phyloP scores from a whole-genome alignment of 2,797 vertebrate genomes.

The Danionella dracula region DNA sequence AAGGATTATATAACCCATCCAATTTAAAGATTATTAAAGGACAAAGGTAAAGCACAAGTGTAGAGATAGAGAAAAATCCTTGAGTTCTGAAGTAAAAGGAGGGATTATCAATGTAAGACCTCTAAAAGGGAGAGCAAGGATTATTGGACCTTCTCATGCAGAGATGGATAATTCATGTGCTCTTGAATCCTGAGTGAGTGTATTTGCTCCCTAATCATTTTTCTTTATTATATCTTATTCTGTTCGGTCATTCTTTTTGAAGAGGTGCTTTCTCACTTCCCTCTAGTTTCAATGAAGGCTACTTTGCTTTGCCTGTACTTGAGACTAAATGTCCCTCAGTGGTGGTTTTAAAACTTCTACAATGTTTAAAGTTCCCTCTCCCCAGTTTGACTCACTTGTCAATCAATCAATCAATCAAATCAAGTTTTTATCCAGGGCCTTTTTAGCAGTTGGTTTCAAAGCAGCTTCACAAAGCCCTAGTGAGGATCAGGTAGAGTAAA shows the following conservation, averaged over 20 bases:
- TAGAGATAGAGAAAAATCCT: conserved; percentile 2
- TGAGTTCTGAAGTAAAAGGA: conserved; percentile 24
- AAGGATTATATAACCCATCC: neutral
- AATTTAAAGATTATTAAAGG: conserved; percentile 25
- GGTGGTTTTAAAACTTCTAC: conserved; percentile 1
- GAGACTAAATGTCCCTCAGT: neutral
- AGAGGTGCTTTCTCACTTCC: conserved; percentile 11
- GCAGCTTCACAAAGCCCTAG: too few relatives aligned
- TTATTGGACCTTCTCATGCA: conserved; percentile 39
- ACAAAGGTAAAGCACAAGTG: neutral
- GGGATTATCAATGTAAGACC: conserved; percentile 36
- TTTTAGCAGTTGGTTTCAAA: too few relatives aligned
- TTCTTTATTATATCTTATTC: conserved; percentile 24
- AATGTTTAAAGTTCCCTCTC: neutral
- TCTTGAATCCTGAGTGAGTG: conserved; percentile 7
- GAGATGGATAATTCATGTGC: conserved; percentile 38
- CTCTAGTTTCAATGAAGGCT: neutral
- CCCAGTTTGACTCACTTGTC: too few relatives aligned
- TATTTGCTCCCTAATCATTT: conserved; percentile 11
- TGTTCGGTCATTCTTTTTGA: conserved; percentile 24
- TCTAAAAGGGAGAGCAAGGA: conserved; percentile 33
- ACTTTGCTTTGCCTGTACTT: neutral
- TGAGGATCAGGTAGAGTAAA: too few relatives aligned
- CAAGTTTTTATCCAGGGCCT: too few relatives aligned
- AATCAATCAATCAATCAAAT: too few relatives aligned